Evolutionary conservation across 2,888 invertebrate genomes (phyloP), one percentile per base, ranked within the genome.

Genomic region (Rhorus exstirpatorius): DNA sequence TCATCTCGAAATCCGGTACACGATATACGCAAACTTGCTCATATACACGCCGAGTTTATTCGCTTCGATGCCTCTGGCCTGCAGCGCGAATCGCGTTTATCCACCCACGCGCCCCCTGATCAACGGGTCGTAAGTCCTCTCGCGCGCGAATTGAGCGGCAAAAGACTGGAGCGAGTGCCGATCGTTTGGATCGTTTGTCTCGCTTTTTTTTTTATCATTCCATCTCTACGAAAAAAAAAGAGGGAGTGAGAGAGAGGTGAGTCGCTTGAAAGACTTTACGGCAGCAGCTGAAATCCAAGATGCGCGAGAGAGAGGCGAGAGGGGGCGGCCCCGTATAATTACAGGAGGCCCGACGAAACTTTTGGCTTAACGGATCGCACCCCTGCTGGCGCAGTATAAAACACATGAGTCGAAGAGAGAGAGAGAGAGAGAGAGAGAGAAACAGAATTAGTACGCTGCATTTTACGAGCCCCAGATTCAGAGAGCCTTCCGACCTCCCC

Each of bases 101-200:
- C 81, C 81, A 78, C 81, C 81, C 81, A 82, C 81, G 81, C 81
- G 76, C 55, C 67, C 58, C 12, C 74, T n/a, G 81, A 82, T 82
- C 81, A 78, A 74, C 78, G 76, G 74, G 78, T 44, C 81, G 74
- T 82, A 78, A 82, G 81, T 82, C 74, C 77, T 81, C 58, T 49
- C 78, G 60, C 44, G 78, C 74, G 68, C 44, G 81, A 82, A 78
- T 82, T 70, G 81, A 82, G 78, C 78, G 78, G 78, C 81, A 70
- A 78, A 81, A 75, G 78, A 75, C 51, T 24, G 67, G 58, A 55
- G n/a, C n/a, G 68, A 82, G 81, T 61, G 78, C 78, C 81, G 78
- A 82, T 82, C 78, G 53, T 78, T 67, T 55, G 38, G 67, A 72
- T 68, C 78, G 67, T 74, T 78, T 78, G 21, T 78, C 77, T 58